phyloP scores from a whole-genome alignment of 1,140 invertebrate species.

The Drosophila pachea region DNA sequence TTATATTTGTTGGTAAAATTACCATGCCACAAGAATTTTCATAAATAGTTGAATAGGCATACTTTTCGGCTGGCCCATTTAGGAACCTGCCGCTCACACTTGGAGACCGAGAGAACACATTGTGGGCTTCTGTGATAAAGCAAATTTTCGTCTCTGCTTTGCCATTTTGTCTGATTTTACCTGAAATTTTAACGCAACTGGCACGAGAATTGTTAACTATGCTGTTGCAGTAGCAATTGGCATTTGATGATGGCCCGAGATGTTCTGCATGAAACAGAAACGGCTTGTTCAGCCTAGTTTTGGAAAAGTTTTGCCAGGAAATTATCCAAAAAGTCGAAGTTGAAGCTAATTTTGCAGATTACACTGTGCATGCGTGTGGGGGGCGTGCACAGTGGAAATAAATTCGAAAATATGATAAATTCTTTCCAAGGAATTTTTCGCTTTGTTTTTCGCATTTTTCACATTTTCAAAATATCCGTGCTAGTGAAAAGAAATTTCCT shows the following conservation, averaged over 20 bases:
- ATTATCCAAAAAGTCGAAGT: not conserved
- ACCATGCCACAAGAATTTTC: constrained; percentile 71
- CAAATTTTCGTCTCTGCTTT: constrained; percentile 34
- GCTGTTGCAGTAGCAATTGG: constrained; percentile 48
- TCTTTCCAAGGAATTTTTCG: too few species aligned
- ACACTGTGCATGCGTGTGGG: too few species aligned
- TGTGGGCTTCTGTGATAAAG: constrained; percentile 49
- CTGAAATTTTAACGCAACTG: constrained; percentile 51
- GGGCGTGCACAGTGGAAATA: too few species aligned
- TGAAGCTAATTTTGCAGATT: constrained; percentile 1
- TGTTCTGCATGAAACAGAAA: not conserved
- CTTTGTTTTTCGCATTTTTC: too few species aligned
- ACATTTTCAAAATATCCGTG: too few species aligned
- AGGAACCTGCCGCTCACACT: constrained; percentile 11
- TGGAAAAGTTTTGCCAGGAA: constrained; percentile 19
- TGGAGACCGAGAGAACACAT: constrained; percentile 21
- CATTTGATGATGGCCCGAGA: constrained; percentile 36
- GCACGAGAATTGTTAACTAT: constrained; percentile 48
- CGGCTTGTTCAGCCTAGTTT: constrained; percentile 5
- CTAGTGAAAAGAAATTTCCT: too few species aligned
- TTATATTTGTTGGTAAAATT: constrained; percentile 46
- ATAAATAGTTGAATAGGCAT: constrained; percentile 74
- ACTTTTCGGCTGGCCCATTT: constrained; percentile 32
- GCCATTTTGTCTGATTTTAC: constrained; percentile 57
- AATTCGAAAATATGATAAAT: too few species aligned